phyloP scores from a whole-genome alignment of 2,113 vertebrate species.

The Burhinus oedicnemus region DNA sequence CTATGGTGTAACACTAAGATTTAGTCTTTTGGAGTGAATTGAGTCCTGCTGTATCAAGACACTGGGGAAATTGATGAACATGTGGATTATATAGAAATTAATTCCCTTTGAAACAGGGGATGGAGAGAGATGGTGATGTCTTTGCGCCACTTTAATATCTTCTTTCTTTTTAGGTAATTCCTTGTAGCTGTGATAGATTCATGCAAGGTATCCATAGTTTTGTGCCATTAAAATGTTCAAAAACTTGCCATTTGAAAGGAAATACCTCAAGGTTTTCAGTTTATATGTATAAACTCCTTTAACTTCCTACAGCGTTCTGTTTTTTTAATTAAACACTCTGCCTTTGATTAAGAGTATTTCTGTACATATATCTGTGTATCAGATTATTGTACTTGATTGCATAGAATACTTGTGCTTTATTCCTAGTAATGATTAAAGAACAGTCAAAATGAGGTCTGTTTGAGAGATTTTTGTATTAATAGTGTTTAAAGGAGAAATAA shows the following conservation, averaged over 20 bases:
- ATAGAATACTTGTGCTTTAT: neutral
- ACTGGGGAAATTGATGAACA: rapidly evolving
- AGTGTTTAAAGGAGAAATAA: neutral
- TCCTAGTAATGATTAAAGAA: neutral
- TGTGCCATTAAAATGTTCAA: neutral
- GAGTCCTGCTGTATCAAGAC: neutral
- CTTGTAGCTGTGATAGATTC: constrained; percentile 16
- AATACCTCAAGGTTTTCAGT: neutral
- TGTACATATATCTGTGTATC: neutral
- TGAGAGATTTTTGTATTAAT: neutral
- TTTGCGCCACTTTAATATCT: neutral
- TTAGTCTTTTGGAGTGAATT: neutral
- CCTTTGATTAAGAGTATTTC: neutral
- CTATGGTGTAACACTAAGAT: neutral
- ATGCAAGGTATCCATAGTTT: constrained; percentile 16
- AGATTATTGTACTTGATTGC: neutral
- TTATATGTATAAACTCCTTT: neutral
- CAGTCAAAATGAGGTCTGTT: neutral
- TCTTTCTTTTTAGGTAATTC: constrained; percentile 45
- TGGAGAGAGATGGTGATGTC: neutral
- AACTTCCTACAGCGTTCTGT: neutral
- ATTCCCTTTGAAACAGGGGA: neutral
- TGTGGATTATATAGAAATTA: neutral
- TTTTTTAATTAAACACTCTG: neutral
- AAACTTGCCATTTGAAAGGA: constrained; percentile 36